Base-by-base conservation (phyloP, 2,888 invertebrate species). In the Aromia moschata region DNA sequence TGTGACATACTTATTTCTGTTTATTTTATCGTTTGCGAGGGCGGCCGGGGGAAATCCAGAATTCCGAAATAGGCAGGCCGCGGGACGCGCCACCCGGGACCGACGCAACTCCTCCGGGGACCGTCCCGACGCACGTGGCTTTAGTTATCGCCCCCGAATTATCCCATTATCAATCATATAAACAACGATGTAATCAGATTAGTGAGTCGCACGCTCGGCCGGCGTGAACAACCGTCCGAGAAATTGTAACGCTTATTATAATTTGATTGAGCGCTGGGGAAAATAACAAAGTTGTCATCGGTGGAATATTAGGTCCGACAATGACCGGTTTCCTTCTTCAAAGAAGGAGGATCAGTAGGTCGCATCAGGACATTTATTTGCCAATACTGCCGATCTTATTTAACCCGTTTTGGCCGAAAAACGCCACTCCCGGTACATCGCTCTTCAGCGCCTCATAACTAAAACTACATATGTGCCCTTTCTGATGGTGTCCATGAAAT, bases 131-230 rank as follows among this genome's bases (percentile, higher is more conserved):
- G 59, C 75, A 77, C 78, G 78, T 78, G 77, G 73, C 68, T 65
- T 65, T 59, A 67, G 70, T 73, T 72, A 72, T 71, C 71, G 67
- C 74, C 71, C 71, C 68, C 69, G 70, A 72, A 72, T 70, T 70
- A 72, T 69, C 63, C 68, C 60, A 74, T 77, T 77, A 78, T 78
- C 78, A 78, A 79, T 79, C 78, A 78, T 74, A 72, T 70, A 74
- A 75, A 75, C 74, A 77, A 73, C 69, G 12, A 17, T 64, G 58
- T 76, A 77, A 78, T 77, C 73, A 64, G 74, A 78, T 78, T 77
- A 76, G 25, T 4, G 33, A 55, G 54, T 60, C 44, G 37, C 56
- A 46, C 49, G 53, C 36, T 52, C 44, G 17, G 49, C 59, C 44
- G 17, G 49, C 59, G 56, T 16, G 55, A 58, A 55, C 52, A 43